A percentile compares a stretch with the other conserved stretches of the same genome.
Conservation (phyloP, 2,113 vertebrate species). For the Parotia lawesii region DNA sequence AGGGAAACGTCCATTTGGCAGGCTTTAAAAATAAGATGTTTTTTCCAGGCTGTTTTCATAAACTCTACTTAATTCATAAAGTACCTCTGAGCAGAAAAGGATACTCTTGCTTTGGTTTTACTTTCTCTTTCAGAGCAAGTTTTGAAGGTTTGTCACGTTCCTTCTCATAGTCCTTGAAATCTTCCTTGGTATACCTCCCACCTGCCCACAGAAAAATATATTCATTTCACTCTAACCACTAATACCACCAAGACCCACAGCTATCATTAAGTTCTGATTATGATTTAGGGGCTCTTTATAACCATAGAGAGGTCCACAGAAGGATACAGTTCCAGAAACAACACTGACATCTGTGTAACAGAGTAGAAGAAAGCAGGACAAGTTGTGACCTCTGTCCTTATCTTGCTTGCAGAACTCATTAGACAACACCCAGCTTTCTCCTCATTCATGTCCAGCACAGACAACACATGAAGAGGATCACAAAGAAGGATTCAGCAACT, state of each 20-base stretch:
- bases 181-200: slow-evolving; percentile 90
- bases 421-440: neutral
- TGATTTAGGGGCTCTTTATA: neutral
- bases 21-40: neutral
- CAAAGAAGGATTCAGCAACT: neutral
- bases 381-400: neutral
- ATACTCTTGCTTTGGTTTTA: slow-evolving; percentile 94
- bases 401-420: neutral
- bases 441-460: neutral
- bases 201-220: slow-evolving; percentile 68
- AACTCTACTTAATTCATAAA: neutral
- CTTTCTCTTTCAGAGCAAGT: slow-evolving; percentile 88
- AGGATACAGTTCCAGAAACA: neutral
- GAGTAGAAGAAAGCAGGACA: neutral
- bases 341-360: neutral
- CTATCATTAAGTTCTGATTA: neutral
- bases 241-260: neutral
- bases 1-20: neutral
- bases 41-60: neutral
- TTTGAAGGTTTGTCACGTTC: slow-evolving; percentile 81
- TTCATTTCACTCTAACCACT: neutral
- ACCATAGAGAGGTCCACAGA: neutral
- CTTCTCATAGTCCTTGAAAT: slow-evolving; percentile 95
- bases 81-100: slow-evolving; percentile 63
- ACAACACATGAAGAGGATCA: neutral